phyloP scores from a whole-genome alignment of 2,888 invertebrate species.

The Sarcophaga rosellei region DNA sequence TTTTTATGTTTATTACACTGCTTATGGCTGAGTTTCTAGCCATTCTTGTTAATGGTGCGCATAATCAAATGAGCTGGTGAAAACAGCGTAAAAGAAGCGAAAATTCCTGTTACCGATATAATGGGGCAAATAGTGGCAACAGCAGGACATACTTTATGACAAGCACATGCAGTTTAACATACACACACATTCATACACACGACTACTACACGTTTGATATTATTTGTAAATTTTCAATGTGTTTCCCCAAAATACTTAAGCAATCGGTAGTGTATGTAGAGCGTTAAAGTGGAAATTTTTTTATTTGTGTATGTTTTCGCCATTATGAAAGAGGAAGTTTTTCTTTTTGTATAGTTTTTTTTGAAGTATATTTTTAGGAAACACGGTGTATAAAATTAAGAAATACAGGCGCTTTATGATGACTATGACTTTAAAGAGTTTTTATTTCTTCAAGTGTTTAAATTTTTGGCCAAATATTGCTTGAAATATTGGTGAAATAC shows the following conservation, averaged over 20 bases:
- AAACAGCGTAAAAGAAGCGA: background rate
- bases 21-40: background rate
- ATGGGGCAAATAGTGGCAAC: background rate
- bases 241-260: background rate
- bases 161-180: background rate
- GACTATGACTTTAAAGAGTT: too few relatives aligned
- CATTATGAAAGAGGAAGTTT: too few relatives aligned
- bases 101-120: slow-evolving; percentile 1
- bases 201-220: too few relatives aligned
- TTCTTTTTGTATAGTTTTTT: too few relatives aligned
- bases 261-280: background rate
- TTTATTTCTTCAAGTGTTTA: too few relatives aligned
- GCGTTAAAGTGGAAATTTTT: background rate
- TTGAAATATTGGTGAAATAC: background rate
- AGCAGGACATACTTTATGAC: slow-evolving; percentile 10
- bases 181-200: background rate
- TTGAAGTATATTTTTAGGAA: too few relatives aligned
- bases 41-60: slow-evolving; percentile 75
- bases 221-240: background rate
- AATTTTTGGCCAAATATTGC: too few relatives aligned
- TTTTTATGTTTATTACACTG: slow-evolving; percentile 27
- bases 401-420: too few relatives aligned
- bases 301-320: too few relatives aligned
- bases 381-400: too few relatives aligned
- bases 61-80: slow-evolving; percentile 76